Evolutionary conservation across 2,888 invertebrate genomes (phyloP).

Genomic region (Mimas tiliae): DNA sequence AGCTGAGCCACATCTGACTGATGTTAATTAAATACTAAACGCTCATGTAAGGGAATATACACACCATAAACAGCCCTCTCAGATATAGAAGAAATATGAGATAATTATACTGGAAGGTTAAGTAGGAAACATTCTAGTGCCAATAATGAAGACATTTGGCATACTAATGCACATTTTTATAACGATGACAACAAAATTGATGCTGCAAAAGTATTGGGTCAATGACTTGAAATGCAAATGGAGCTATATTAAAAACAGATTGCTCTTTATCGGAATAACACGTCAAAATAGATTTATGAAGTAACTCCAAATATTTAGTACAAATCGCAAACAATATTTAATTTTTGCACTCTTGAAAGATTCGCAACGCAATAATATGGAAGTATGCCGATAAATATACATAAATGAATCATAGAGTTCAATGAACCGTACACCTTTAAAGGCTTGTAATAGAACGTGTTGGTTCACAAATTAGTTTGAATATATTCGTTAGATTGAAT

Average conservation of each 20-base stretch:
- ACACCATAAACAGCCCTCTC: conserved; percentile 33
- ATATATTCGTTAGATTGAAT: conserved; percentile 53
- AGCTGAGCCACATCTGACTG: conserved; percentile 47
- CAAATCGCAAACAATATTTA: conserved; percentile 13
- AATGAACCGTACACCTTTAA: conserved; percentile 60
- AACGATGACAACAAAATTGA: background rate
- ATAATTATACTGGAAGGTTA: conserved; percentile 29
- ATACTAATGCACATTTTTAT: conserved; percentile 6
- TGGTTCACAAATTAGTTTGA: conserved; percentile 52
- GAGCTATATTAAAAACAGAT: conserved; percentile 45
- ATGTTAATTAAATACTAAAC: conserved; percentile 47
- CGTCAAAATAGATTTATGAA: conserved; percentile 42
- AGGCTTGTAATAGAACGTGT: conserved; percentile 52
- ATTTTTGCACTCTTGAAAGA: conserved; percentile 8
- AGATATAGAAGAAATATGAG: conserved; percentile 30
- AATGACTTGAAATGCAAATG: conserved; percentile 45
- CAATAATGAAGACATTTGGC: conserved; percentile 19
- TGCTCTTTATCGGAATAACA: conserved; percentile 44
- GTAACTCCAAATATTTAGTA: conserved; percentile 38
- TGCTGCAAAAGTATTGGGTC: conserved; percentile 34
- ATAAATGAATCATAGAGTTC: conserved; percentile 66
- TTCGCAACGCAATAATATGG: conserved; percentile 22
- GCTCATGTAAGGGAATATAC: conserved; percentile 41
- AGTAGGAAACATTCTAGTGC: conserved; percentile 20
- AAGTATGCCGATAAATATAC: conserved; percentile 45